phyloP scores from a whole-genome alignment of 2,888 invertebrate species.

The Leuctra nigra region DNA sequence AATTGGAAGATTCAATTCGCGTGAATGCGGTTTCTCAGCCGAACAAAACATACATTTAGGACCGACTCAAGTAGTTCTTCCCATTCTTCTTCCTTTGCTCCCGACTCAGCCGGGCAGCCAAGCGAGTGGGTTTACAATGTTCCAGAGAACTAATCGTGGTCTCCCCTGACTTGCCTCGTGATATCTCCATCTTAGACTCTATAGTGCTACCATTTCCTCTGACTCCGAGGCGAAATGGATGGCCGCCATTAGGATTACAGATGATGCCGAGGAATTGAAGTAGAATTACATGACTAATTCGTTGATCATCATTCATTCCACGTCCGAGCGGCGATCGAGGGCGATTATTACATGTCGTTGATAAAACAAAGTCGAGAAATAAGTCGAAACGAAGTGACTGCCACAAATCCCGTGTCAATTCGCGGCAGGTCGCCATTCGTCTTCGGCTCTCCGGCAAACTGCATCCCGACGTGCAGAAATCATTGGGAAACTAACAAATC shows the following conservation, averaged over 20 bases:
- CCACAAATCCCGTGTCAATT: too few species aligned
- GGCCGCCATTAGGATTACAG: conserved; percentile 18
- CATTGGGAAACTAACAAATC: too few species aligned
- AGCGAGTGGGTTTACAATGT: conserved; percentile 3
- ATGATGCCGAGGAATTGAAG: conserved; percentile 13
- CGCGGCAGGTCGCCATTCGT: too few species aligned
- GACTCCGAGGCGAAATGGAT: background rate
- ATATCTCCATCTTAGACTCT: conserved; percentile 15
- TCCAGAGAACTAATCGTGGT: conserved; percentile 12
- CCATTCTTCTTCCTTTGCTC: conserved; percentile 9
- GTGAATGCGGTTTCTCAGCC: conserved; percentile 5
- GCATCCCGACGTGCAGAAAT: too few species aligned
- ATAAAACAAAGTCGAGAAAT: too few species aligned
- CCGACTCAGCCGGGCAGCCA: background rate
- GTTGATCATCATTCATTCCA: conserved; percentile 10
- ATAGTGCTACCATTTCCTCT: too few species aligned
- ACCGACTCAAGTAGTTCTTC: too few species aligned
- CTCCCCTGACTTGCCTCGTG: conserved; percentile 5
- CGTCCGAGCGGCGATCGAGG: background rate
- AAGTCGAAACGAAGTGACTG: too few species aligned
- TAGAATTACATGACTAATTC: conserved; percentile 14
- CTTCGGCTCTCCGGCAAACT: too few species aligned
- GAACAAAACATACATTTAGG: conserved; percentile 19
- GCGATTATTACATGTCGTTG: conserved; percentile 4
- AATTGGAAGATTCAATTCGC: conserved; percentile 16